Evolutionary conservation across 1,140 invertebrate species (phyloP), one percentile per base, ranked within the genome.

Genomic region (Meteorus sp.): DNA sequence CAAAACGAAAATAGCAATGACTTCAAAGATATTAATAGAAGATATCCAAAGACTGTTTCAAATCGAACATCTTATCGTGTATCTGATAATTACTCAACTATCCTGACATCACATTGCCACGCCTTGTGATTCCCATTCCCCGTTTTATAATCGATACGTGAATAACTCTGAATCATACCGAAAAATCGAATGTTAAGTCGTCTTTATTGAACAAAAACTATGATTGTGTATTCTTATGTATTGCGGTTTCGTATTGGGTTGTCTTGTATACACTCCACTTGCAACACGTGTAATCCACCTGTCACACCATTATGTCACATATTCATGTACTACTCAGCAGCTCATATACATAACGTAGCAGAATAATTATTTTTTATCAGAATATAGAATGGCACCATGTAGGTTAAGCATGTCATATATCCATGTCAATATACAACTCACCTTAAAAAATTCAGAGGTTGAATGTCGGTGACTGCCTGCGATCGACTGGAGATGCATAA

Each of bases 1-100:
- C n/a, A 9, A 20, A 43, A 47, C 41, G n/a, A 41, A 61, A 61
- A 61, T 61, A 61, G 54, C 37, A 25, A 29, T 57, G 60, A 56
- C 54, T 20, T 44, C 27, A 48, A 22, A 27, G n/a, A 48, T 25
- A 48, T 48, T 22, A 9, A 25, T 48, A 29, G 45, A 17, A 7
- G 11, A 25, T n/a, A 1, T 11, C 22, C 11, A 39, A 13, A 19
- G 15, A 19, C 3, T 5, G 9, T 13, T 39, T 39, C 15, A 19
- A 44, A 44, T 20, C 19, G n/a, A n/a, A 44, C 2, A 11, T 13
- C 41, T 19, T 44, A 13, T 27, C 1, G 7, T 47, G 13, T 47
- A 25, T 13, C 4, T 4, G 11, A 1, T 47, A 13, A 47, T 25
- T 22, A 13, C 27, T 13, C 3, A 13, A 44, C 3, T 29, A 29